phyloP scores from a whole-genome alignment of 2,888 invertebrate genomes.

The Agrochola lychnidis region DNA sequence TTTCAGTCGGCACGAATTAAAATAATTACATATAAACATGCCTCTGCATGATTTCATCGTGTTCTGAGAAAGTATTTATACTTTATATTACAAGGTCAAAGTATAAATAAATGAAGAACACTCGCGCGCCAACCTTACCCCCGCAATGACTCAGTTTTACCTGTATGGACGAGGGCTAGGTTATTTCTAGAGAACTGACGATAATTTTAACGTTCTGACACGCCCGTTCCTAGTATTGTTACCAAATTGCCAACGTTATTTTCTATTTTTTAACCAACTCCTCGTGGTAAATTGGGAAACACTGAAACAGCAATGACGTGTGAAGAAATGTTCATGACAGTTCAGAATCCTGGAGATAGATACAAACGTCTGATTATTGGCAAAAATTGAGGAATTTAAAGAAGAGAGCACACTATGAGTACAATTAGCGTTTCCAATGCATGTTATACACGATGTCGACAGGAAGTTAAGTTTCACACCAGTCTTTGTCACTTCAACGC shows the following conservation, averaged over 20 bases:
- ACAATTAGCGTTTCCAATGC: conserved; percentile 54
- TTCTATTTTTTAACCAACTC: conserved; percentile 54
- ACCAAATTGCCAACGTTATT: conserved; percentile 55
- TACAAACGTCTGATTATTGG: conserved; percentile 19
- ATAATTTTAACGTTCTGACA: conserved; percentile 76
- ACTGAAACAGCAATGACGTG: conserved; percentile 8
- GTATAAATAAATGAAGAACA: conserved; percentile 68
- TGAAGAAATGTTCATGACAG: background rate
- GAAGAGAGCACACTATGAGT: conserved; percentile 33
- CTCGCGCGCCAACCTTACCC: conserved; percentile 66
- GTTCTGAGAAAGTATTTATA: conserved; percentile 68
- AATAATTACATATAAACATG: conserved; percentile 56
- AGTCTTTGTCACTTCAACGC: conserved; percentile 52
- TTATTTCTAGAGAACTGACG: conserved; percentile 75
- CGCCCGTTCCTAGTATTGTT: conserved; percentile 71
- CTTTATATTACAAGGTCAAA: conserved; percentile 69
- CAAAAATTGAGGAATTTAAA: conserved; percentile 48
- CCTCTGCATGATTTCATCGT: conserved; percentile 55
- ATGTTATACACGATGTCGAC: conserved; percentile 46
- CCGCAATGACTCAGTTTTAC: conserved; percentile 73
- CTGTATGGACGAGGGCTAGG: conserved; percentile 70
- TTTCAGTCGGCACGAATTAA: conserved; percentile 50
- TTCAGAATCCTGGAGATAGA: conserved; percentile 3
- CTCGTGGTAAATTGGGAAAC: conserved; percentile 11
- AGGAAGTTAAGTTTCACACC: conserved; percentile 60